phyloP scores from a whole-genome alignment of 2,113 vertebrate genomes.

The Paralichthys olivaceus region DNA sequence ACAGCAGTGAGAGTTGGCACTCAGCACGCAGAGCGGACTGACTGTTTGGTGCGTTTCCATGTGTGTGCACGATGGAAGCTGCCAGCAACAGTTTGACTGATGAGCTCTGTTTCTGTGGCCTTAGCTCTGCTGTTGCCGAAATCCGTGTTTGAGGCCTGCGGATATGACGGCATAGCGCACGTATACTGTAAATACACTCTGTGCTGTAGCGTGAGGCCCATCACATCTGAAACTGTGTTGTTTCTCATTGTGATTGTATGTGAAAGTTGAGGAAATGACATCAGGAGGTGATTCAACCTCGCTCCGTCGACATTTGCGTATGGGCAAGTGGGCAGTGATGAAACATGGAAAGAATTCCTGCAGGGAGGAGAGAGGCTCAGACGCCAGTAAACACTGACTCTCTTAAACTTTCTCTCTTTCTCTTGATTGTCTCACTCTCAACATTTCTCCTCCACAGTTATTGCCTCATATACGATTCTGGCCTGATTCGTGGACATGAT shows the following conservation, averaged over 20 bases:
- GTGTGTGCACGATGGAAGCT: neutral
- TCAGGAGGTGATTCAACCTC: slow-evolving; percentile 70
- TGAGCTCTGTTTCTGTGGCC: slow-evolving; percentile 27
- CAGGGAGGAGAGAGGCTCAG: slow-evolving; percentile 73
- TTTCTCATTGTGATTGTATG: slow-evolving; percentile 62
- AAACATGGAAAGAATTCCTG: slow-evolving; percentile 81
- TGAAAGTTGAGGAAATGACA: slow-evolving; percentile 77
- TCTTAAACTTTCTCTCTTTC: slow-evolving; percentile 41
- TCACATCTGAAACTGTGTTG: slow-evolving; percentile 35
- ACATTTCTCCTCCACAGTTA: slow-evolving; percentile 30
- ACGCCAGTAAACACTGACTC: slow-evolving; percentile 73
- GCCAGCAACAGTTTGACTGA: slow-evolving; percentile 11
- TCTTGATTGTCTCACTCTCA: slow-evolving; percentile 31
- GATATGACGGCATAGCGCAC: neutral
- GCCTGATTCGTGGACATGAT: slow-evolving; percentile 70
- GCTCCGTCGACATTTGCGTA: slow-evolving; percentile 55
- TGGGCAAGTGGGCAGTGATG: slow-evolving; percentile 73
- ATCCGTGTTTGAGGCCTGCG: slow-evolving; percentile 10
- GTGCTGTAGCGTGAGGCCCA: slow-evolving; percentile 11
- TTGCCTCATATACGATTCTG: slow-evolving; percentile 60
- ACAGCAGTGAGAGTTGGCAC: slow-evolving; percentile 37
- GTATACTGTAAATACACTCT: neutral
- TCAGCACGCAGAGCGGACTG: no score
- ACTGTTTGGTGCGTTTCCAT: slow-evolving; percentile 19
- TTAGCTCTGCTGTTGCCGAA: slow-evolving; percentile 7